Conservation (phyloP, 2,113 vertebrate species). For the Tretioscincus oriximinensis region DNA sequence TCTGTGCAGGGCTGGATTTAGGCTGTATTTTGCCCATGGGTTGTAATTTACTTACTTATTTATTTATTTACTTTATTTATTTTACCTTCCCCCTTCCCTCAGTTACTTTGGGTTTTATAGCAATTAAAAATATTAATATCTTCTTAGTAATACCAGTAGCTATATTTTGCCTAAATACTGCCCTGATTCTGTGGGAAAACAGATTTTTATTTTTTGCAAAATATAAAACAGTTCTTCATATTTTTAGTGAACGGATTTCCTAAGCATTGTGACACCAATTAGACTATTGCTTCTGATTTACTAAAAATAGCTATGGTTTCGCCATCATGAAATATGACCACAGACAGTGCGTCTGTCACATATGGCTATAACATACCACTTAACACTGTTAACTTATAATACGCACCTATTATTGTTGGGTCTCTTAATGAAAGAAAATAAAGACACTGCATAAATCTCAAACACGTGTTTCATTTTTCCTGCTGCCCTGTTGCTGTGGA, state of each 20-base stretch:
- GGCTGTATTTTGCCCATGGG: no score
- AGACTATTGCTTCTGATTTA: slow-evolving; percentile 67
- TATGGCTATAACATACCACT: slow-evolving; percentile 68
- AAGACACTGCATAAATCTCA: slow-evolving; percentile 81
- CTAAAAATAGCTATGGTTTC: slow-evolving; percentile 59
- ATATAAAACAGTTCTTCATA: slow-evolving; percentile 64
- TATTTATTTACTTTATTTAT: no score
- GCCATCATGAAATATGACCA: slow-evolving; percentile 69
- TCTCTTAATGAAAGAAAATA: slow-evolving; percentile 77
- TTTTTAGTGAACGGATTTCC: slow-evolving; percentile 63
- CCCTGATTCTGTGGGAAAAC: slow-evolving; percentile 42
- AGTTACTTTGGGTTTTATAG: no score
- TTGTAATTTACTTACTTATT: no score
- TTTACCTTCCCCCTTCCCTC: no score
- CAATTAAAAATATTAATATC: no score
- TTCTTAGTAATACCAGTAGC: no score
- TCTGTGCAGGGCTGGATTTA: neutral
- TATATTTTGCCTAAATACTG: no score
- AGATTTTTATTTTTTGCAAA: slow-evolving; percentile 52
- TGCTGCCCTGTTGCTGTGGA: slow-evolving; percentile 74
- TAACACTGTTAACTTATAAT: slow-evolving; percentile 68
- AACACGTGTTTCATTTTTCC: slow-evolving; percentile 74
- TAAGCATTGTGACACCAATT: slow-evolving; percentile 52
- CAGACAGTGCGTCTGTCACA: slow-evolving; percentile 73
- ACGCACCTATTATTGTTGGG: slow-evolving; percentile 71